Conservation (phyloP, 2,113 vertebrate genomes). For the Bufo gargarizans region DNA sequence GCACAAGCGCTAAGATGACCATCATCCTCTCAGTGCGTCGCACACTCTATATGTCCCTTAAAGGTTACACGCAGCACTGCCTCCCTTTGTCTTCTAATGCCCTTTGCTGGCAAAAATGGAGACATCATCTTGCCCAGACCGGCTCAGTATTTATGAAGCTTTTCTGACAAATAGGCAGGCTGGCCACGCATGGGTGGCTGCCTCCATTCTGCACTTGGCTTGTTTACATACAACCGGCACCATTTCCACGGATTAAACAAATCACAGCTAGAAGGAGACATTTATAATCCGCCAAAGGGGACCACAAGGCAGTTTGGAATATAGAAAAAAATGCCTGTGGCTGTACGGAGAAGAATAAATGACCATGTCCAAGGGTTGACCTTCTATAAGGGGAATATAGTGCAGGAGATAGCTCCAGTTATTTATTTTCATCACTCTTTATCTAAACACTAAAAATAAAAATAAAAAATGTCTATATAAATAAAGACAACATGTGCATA, state of each 20-base stretch:
- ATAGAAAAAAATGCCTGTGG: conserved; percentile 69
- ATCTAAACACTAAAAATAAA: conserved; percentile 32
- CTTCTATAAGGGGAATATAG: conserved; percentile 78
- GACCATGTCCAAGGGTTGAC: conserved; percentile 80
- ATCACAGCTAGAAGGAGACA: conserved; percentile 92
- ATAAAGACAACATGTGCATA: conserved; percentile 30
- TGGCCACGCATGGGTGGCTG: conserved; percentile 86
- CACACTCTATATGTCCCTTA: conserved; percentile 71
- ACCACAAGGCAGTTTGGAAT: conserved; percentile 88
- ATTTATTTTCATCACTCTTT: conserved; percentile 56
- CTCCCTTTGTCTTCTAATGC: conserved; percentile 84
- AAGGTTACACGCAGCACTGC: conserved; percentile 73
- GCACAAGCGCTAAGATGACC: not conserved
- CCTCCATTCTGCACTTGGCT: conserved; percentile 95
- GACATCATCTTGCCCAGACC: conserved; percentile 88
- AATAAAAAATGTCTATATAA: conserved; percentile 5
- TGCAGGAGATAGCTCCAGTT: conserved; percentile 58
- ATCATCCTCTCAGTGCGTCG: not conserved
- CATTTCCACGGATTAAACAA: conserved; percentile 99
- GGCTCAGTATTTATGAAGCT: conserved; percentile 91
- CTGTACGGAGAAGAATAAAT: conserved; percentile 80
- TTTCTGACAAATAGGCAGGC: conserved; percentile 95
- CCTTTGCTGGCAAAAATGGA: conserved; percentile 91
- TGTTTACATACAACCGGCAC: conserved; percentile 97
- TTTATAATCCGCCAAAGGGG: conserved; percentile 90